A percentile compares a stretch with the other conserved stretches of the same genome.
Evolutionary conservation across 2,888 invertebrate species (phyloP).

Genomic region (Nomada fucata): DNA sequence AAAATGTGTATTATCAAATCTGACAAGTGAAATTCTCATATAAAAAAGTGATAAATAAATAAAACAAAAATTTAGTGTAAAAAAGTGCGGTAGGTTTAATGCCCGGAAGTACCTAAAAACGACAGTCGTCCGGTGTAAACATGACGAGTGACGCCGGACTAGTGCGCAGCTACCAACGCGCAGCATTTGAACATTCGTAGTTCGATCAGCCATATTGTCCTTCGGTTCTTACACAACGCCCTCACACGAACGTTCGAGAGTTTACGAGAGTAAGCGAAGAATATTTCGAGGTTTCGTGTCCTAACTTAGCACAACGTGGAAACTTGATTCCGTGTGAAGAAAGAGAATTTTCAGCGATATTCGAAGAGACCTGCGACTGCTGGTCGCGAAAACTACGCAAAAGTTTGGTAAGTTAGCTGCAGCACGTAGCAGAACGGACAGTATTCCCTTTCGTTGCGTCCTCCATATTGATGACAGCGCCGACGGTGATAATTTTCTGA

Average conservation of each 20-base stretch:
- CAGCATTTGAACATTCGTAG: constrained; percentile 79
- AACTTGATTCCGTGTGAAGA: constrained; percentile 39
- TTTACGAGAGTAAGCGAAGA: constrained; percentile 81
- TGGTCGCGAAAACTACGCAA: constrained; percentile 35
- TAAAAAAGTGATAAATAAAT: background rate
- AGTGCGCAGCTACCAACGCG: constrained; percentile 77
- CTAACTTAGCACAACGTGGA: constrained; percentile 36
- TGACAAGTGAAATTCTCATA: background rate
- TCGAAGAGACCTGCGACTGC: constrained; percentile 46
- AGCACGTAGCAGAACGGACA: constrained; percentile 68
- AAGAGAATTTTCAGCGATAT: constrained; percentile 51
- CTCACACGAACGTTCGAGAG: constrained; percentile 86
- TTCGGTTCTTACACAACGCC: constrained; percentile 85
- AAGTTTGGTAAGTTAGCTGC: constrained; percentile 64
- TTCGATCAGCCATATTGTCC: constrained; percentile 83
- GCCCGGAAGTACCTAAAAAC: constrained; percentile 63
- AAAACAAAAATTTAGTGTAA: background rate
- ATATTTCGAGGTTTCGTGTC: constrained; percentile 68
- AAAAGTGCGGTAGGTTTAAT: constrained; percentile 33
- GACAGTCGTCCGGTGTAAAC: constrained; percentile 71
- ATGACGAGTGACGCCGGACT: constrained; percentile 62
- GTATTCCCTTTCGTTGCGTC: constrained; percentile 76
- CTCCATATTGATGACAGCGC: constrained; percentile 89
- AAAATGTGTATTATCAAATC: background rate
- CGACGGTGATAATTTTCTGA: constrained; percentile 89